A percentile compares a stretch with the other conserved stretches of the same genome.
Conservation (phyloP, 2,113 vertebrate species). For the Oreochromis tanganicae region DNA sequence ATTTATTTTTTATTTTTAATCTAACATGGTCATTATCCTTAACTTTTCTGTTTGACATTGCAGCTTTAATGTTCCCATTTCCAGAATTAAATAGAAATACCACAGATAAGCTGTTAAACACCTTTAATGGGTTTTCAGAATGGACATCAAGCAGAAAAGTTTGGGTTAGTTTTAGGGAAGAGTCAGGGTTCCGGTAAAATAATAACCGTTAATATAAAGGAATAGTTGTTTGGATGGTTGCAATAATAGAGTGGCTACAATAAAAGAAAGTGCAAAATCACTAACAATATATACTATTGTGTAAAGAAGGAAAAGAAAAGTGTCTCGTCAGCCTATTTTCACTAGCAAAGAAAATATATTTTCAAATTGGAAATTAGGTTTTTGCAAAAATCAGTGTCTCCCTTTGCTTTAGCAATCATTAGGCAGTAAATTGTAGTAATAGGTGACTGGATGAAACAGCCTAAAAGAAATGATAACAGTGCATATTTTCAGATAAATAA, state of each 20-base stretch:
- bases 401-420: not conserved
- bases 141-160: not conserved
- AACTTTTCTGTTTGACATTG: not conserved
- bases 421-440: not conserved
- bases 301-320: not conserved
- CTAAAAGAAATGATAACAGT: not conserved
- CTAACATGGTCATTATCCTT: not conserved
- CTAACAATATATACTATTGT: not conserved
- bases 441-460: not conserved
- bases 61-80: not conserved
- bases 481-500: not conserved
- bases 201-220: not conserved
- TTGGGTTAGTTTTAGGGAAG: not conserved
- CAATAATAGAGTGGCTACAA: not conserved
- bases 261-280: rapidly evolving
- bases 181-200: not conserved
- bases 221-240: not conserved
- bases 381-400: not conserved
- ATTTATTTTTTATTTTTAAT: not conserved
- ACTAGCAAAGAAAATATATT: not conserved
- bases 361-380: not conserved
- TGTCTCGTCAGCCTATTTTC: not conserved
- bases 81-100: not conserved
- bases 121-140: not conserved
- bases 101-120: not conserved